Percentiles rank a stretch among this genome's conserved stretches.
Conservation (phyloP, 2,113 vertebrate species). For the Hydrolagus affinis region DNA sequence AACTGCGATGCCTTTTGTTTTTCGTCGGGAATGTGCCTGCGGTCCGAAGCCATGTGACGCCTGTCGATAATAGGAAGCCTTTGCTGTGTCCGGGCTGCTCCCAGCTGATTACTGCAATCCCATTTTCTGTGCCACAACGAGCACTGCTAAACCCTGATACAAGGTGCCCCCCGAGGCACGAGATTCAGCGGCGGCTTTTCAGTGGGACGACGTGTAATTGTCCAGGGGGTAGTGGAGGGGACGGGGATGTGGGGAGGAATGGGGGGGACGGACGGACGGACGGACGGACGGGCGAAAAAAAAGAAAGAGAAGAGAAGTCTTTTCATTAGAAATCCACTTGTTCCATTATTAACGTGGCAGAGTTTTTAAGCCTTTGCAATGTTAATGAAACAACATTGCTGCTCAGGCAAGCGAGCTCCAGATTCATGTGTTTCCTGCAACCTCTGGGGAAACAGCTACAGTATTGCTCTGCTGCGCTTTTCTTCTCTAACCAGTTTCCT, state of each 20-base stretch:
- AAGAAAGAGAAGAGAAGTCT: no score
- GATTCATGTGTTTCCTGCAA: neutral
- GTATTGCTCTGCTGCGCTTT: neutral
- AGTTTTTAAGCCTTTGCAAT: neutral
- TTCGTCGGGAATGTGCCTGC: no score
- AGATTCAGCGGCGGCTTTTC: neutral
- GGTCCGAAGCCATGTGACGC: neutral
- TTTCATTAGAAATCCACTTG: conserved; percentile 17
- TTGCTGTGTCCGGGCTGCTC: neutral
- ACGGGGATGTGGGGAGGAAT: no score
- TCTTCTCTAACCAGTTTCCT: no score
- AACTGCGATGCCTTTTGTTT: no score
- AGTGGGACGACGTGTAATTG: no score
- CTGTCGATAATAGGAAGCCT: neutral
- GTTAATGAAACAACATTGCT: neutral
- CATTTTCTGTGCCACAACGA: neutral
- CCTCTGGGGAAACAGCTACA: neutral
- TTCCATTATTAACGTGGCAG: neutral
- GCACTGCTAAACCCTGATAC: conserved; percentile 10
- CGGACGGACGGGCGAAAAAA: no score
- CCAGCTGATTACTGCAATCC: neutral
- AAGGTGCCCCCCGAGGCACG: neutral
- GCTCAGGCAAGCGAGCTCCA: neutral
- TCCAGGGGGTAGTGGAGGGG: no score
- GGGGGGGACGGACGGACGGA: no score